Conservation (phyloP, 2,888 invertebrate species). For the Eremobia ochroleuca region DNA sequence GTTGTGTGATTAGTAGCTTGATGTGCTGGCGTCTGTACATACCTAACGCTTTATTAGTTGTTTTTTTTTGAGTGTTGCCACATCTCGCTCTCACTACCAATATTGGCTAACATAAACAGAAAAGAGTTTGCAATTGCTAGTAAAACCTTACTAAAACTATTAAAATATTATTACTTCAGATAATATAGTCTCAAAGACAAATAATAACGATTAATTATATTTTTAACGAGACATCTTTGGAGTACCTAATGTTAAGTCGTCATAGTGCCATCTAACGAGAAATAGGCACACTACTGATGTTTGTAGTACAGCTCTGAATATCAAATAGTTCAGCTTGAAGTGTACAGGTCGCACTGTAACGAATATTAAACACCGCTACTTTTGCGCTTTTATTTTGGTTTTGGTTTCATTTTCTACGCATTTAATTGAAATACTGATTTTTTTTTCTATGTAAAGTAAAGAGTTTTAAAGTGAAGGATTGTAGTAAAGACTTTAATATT, state of each 20-base stretch:
- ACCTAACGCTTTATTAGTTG: too few relatives aligned
- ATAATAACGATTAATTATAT: not conserved
- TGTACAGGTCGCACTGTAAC: slow-evolving; percentile 2
- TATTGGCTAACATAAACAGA: too few relatives aligned
- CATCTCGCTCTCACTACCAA: not conserved
- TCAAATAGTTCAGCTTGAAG: slow-evolving; percentile 13
- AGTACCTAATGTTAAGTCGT: not conserved
- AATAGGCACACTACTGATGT: not conserved
- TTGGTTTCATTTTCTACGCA: not conserved
- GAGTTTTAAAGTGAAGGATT: too few relatives aligned
- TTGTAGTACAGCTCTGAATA: not conserved
- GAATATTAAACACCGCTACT: not conserved
- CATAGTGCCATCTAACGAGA: slow-evolving; percentile 23
- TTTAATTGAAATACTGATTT: not conserved
- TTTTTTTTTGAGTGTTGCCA: not conserved
- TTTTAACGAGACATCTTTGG: too few relatives aligned
- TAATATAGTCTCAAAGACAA: not conserved
- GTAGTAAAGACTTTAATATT: too few relatives aligned
- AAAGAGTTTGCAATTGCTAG: not conserved
- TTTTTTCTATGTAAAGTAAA: too few relatives aligned
- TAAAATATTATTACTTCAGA: too few relatives aligned
- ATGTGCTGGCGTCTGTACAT: too few relatives aligned
- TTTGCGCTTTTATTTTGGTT: not conserved
- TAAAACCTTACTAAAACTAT: not conserved
- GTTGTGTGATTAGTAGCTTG: too few relatives aligned